A percentile compares a stretch with the other conserved stretches of the same genome.
These are phyloP conservation scores for Lamellibrachia satsuma DNA, from an alignment of 2,888 invertebrate genomes.

Conservation along the genomic window DNA sequence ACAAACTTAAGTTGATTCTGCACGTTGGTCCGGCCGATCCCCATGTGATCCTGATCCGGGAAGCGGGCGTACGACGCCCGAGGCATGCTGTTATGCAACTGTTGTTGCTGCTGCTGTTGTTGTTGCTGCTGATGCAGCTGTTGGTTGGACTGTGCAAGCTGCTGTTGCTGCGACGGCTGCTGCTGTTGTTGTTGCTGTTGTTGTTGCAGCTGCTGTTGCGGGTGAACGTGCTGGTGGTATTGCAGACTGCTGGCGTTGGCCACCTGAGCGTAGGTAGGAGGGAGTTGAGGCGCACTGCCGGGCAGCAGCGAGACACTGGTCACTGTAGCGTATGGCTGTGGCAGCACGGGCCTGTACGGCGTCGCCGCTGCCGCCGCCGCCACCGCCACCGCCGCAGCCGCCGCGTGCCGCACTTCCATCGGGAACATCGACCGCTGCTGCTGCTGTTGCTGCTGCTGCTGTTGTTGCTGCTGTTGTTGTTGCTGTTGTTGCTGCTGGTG, in stretches of 20 bases:
- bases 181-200: background rate
- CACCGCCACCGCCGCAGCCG: background rate
- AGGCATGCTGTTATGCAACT: background rate
- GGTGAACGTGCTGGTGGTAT: background rate
- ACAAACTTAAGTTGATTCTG: background rate
- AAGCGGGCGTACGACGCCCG: background rate
- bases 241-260: background rate
- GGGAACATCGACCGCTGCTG: conserved; percentile 2
- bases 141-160: background rate
- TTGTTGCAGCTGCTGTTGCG: background rate
- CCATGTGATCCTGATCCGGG: background rate
- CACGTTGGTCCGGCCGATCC: background rate
- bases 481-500: background rate
- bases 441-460: background rate
- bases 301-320: background rate
- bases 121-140: background rate
- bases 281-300: background rate
- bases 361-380: background rate
- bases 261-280: background rate
- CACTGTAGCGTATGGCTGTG: background rate
- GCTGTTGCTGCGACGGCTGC: background rate
- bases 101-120: background rate
- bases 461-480: conserved; percentile 1
- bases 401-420: background rate
- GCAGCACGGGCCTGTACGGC: background rate